Conservation (phyloP, 2,797 vertebrate species). For the Pitangus sulphuratus region DNA sequence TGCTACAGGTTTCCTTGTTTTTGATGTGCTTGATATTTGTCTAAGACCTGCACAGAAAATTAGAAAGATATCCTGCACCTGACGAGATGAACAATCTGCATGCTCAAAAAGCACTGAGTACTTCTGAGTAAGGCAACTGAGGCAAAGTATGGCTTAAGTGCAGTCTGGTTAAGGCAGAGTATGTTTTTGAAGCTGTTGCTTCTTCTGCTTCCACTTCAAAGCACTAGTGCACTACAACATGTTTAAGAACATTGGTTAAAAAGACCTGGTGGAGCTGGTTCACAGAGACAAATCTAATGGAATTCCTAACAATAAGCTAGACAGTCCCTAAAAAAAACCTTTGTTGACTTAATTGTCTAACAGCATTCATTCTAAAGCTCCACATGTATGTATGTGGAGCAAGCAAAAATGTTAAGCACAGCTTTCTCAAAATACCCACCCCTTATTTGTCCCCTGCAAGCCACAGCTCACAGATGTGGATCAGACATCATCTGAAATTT, state of each 20-base stretch:
- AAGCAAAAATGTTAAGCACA: neutral
- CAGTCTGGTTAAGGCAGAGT: constrained; percentile 1
- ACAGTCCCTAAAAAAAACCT: neutral
- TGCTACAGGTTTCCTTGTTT: neutral
- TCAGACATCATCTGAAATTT: neutral
- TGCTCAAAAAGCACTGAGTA: neutral
- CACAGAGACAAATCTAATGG: neutral
- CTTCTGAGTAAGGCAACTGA: neutral
- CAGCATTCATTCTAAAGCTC: neutral
- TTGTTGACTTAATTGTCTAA: neutral
- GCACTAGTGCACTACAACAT: neutral
- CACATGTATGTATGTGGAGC: neutral
- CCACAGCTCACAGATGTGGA: neutral
- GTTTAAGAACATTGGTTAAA: neutral
- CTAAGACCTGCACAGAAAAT: neutral
- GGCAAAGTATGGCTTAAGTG: neutral
- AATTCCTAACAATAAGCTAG: neutral
- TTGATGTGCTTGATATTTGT: neutral
- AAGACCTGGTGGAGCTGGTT: neutral
- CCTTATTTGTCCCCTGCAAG: neutral
- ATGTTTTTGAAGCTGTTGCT: neutral
- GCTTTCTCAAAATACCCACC: neutral
- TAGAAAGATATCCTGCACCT: neutral
- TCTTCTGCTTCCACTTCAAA: neutral
- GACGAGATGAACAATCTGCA: neutral